Evolutionary conservation across 2,888 invertebrate species (phyloP).

Genomic region (Nomada ruficornis): DNA sequence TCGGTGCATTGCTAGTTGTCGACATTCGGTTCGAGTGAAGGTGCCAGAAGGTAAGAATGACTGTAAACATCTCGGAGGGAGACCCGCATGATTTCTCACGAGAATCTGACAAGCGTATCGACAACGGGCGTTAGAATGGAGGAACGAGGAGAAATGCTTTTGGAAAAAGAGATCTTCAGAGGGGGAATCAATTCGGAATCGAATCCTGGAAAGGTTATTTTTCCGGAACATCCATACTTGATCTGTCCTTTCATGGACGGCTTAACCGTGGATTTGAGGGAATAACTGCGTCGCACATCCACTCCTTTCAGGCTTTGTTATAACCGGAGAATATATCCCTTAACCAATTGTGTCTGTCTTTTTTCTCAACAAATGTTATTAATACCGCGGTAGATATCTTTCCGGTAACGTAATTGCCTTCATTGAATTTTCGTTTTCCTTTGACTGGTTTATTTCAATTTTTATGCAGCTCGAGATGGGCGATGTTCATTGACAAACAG

Average conservation of each 20-base stretch:
- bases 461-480: conserved; percentile 48
- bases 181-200: conserved; percentile 78
- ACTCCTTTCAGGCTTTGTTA: conserved; percentile 66
- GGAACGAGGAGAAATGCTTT: conserved; percentile 55
- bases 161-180: conserved; percentile 70
- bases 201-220: conserved; percentile 78
- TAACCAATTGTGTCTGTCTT: not conserved
- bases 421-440: conserved; percentile 8
- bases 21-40: not conserved
- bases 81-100: conserved; percentile 65
- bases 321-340: conserved; percentile 44
- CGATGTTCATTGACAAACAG: conserved; percentile 51
- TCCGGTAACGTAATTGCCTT: not conserved
- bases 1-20: no score
- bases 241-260: conserved; percentile 80
- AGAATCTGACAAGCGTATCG: conserved; percentile 59
- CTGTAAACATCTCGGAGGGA: conserved; percentile 45
- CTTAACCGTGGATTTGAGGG: conserved; percentile 74
- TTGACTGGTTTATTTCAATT: conserved; percentile 43
- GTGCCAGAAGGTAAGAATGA: conserved; percentile 26
- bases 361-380: not conserved
- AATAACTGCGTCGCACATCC: conserved; percentile 74
- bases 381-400: conserved; percentile 14
- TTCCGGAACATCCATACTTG: conserved; percentile 75
- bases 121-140: conserved; percentile 11